These are phyloP conservation scores for Casuarius casuarius DNA, from an alignment of 2,113 vertebrate species.

Conservation along the genomic window DNA sequence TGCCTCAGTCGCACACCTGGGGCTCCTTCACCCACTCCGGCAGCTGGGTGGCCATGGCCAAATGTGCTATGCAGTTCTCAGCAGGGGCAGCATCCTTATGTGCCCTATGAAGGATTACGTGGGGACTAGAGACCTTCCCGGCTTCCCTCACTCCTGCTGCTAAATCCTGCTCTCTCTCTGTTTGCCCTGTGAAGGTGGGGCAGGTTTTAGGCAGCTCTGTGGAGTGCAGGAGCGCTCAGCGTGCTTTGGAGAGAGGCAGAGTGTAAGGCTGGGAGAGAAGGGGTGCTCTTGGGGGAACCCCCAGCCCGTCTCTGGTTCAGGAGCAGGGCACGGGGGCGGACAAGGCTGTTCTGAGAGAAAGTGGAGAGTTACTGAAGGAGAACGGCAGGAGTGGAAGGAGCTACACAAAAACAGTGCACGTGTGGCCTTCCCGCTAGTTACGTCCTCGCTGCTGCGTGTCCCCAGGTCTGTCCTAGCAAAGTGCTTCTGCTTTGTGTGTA, in stretches of 20 bases:
- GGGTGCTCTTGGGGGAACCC: not conserved
- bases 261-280: not conserved
- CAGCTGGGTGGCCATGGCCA: not conserved
- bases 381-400: not conserved
- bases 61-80: not conserved
- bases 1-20: not conserved
- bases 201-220: not conserved
- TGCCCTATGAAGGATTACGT: not conserved
- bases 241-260: not conserved
- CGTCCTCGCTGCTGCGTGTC: not conserved
- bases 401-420: not conserved
- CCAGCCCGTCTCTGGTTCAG: not conserved
- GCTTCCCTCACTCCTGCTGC: not conserved
- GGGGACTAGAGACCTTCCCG: not conserved
- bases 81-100: not conserved
- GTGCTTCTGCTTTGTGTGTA: not conserved
- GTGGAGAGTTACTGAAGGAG: not conserved
- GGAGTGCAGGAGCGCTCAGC: accelerated
- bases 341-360: not conserved
- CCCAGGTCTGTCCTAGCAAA: not conserved
- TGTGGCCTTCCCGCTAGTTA: not conserved
- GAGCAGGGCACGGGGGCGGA: not conserved
- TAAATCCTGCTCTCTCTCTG: not conserved
- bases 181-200: not conserved
- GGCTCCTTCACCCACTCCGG: no score